phyloP scores from a whole-genome alignment of 1,140 invertebrate genomes.

The Bombus breviceps region DNA sequence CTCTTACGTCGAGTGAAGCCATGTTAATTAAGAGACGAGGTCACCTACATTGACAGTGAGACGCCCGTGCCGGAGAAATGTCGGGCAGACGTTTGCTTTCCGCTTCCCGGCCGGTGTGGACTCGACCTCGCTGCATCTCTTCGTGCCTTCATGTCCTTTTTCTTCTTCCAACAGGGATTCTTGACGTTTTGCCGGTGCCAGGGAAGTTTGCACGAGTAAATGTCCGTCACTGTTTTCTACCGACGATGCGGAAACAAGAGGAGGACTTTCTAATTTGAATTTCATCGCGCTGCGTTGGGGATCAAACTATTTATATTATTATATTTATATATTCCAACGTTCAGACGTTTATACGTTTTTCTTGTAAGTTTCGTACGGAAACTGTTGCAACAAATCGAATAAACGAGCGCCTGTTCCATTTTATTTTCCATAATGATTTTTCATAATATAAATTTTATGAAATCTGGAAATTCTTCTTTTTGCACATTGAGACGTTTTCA shows the following conservation, averaged over 20 bases:
- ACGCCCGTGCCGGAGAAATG: conserved; percentile 64
- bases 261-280: conserved; percentile 39
- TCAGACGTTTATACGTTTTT: background rate
- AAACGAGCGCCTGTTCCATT: no score
- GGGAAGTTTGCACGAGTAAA: background rate
- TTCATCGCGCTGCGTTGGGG: background rate
- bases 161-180: background rate
- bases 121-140: background rate
- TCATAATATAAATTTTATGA: no score
- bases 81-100: conserved; percentile 61
- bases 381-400: no score
- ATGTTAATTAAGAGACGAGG: conserved; percentile 78
- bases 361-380: background rate
- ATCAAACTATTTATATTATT: background rate
- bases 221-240: background rate
- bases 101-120: background rate
- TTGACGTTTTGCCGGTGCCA: background rate
- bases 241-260: background rate
- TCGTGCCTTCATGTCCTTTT: background rate
- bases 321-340: background rate
- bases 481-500: no score
- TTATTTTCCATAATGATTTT: no score
- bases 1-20: conserved; percentile 54
- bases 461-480: no score
- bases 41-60: conserved; percentile 75